A percentile compares a stretch with the other conserved stretches of the same genome.
phyloP scores from a whole-genome alignment of 2,888 invertebrate genomes.

The Stenotaenia linearis region DNA sequence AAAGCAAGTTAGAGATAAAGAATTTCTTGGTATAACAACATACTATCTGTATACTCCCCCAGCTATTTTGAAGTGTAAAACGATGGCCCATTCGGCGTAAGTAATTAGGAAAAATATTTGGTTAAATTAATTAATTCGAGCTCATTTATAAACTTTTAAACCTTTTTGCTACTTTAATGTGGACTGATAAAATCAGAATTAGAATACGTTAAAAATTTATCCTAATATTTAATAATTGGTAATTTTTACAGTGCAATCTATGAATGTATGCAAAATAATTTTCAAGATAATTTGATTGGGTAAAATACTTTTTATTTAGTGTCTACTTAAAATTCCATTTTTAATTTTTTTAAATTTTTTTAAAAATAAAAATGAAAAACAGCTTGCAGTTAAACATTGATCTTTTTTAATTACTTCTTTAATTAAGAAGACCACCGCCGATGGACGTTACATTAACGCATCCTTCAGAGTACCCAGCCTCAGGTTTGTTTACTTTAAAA shows the following conservation, averaged over 20 bases:
- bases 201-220: background rate
- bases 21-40: background rate
- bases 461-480: background rate
- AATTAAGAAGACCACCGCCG: background rate
- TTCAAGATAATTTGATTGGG: background rate
- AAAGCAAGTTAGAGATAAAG: background rate
- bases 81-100: background rate
- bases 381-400: background rate
- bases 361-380: background rate
- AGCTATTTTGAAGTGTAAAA: background rate
- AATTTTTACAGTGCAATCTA: background rate
- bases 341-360: no score
- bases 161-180: no score
- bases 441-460: background rate
- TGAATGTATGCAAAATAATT: background rate
- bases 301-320: background rate
- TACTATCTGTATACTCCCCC: background rate
- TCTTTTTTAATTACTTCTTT: background rate
- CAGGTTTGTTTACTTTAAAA: background rate
- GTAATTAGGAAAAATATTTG: background rate
- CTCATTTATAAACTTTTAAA: no score
- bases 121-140: no score
- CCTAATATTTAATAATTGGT: background rate
- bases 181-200: no score
- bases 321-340: no score